Evolutionary conservation across 2,888 invertebrate genomes (phyloP).

Genomic region (Xanthorhoe designata): DNA sequence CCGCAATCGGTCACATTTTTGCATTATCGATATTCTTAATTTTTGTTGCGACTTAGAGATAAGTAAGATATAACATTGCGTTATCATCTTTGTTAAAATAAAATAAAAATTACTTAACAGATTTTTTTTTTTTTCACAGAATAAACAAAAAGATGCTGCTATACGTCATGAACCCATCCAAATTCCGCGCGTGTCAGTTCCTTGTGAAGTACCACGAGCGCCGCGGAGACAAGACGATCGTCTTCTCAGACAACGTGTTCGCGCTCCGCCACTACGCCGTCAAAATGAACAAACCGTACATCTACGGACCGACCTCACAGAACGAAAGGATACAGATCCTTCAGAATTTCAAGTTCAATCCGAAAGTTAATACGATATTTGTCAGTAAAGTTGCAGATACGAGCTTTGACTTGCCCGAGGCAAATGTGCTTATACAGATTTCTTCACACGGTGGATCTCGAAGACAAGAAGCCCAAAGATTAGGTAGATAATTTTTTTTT

Average conservation of each 20-base stretch:
- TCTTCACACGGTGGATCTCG: slow-evolving; percentile 99
- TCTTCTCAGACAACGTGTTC: slow-evolving; percentile 99
- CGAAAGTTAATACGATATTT: slow-evolving; percentile 99
- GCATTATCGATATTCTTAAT: too few species aligned
- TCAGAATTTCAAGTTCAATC: slow-evolving; percentile 99
- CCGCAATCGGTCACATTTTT: too few species aligned
- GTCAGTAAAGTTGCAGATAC: slow-evolving; percentile 99
- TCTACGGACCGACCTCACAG: slow-evolving; percentile 98
- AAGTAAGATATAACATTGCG: too few species aligned
- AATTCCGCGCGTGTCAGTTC: slow-evolving; percentile 98
- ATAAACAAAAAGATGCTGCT: slow-evolving; percentile 96
- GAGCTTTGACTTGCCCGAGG: slow-evolving; percentile 99
- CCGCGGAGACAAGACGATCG: slow-evolving; percentile 99
- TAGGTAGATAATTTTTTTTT: slow-evolving; percentile 76
- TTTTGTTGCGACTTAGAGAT: too few species aligned
- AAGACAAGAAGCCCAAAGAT: slow-evolving; percentile 98
- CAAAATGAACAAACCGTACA: slow-evolving; percentile 98
- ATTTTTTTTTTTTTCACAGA: slow-evolving; percentile 81
- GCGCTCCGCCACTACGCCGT: slow-evolving; percentile 98
- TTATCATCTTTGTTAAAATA: too few species aligned
- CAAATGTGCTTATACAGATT: slow-evolving; percentile 99
- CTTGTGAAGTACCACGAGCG: slow-evolving; percentile 96
- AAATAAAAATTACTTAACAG: too few species aligned
- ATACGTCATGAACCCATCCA: slow-evolving; percentile 99
- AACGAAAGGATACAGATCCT: slow-evolving; percentile 98